Percentiles rank a stretch among this genome's conserved stretches.
phyloP scores from a whole-genome alignment of 1,140 invertebrate species.

The Drosophila neocordata region DNA sequence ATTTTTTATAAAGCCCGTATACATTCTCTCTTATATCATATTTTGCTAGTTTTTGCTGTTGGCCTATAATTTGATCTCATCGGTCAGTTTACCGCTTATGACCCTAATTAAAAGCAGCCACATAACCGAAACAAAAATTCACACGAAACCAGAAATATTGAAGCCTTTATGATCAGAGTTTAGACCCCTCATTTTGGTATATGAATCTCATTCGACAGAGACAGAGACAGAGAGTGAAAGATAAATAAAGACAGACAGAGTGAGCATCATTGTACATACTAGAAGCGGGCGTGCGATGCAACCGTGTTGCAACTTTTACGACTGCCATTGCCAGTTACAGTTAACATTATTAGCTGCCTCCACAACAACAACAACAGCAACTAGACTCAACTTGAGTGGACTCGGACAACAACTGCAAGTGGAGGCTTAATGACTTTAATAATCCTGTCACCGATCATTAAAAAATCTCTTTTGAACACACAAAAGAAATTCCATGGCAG shows the following conservation, averaged over 20 bases:
- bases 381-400: background rate
- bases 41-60: conserved; percentile 10
- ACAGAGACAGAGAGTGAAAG: too few species aligned
- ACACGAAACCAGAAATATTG: conserved; percentile 20
- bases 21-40: conserved; percentile 6
- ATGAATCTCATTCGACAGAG: background rate
- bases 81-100: conserved; percentile 48
- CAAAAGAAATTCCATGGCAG: conserved; percentile 81
- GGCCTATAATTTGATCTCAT: conserved; percentile 49
- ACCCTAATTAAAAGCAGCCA: conserved; percentile 58
- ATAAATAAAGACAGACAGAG: too few species aligned
- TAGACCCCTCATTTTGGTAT: conserved; percentile 32
- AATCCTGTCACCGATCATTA: conserved; percentile 81
- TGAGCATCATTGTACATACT: too few species aligned
- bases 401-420: conserved; percentile 41
- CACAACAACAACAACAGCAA: conserved; percentile 29
- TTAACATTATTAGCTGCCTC: conserved; percentile 67
- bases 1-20: conserved; percentile 20
- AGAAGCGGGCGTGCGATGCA: conserved; percentile 3
- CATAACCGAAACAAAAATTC: conserved; percentile 46
- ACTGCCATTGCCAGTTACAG: conserved; percentile 67
- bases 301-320: conserved; percentile 57
- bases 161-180: conserved; percentile 51
- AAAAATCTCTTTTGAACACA: conserved; percentile 74
- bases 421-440: conserved; percentile 77